Evolutionary conservation across 2,888 invertebrate genomes (phyloP).

Genomic region (Dasysyrphus albostriatus): DNA sequence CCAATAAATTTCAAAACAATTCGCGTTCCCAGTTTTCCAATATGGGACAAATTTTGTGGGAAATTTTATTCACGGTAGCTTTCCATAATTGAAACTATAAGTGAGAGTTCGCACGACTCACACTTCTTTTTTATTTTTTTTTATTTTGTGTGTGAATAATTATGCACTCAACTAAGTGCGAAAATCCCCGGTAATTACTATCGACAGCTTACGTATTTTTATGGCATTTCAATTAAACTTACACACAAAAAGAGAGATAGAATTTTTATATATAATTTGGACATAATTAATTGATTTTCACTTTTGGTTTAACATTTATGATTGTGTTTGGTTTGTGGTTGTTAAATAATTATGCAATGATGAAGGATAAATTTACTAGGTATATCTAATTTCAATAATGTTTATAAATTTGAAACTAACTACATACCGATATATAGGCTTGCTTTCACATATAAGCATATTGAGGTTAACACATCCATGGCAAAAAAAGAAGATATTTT

Average conservation of each 20-base stretch:
- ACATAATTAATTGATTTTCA: neutral
- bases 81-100: too few species aligned
- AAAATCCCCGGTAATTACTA: neutral
- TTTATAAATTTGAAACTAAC: neutral
- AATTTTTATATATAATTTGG: neutral
- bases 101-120: neutral
- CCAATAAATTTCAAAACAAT: too few species aligned
- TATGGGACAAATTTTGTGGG: too few species aligned
- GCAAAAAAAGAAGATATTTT: too few species aligned
- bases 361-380: neutral
- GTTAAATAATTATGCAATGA: neutral
- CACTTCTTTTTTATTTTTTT: neutral
- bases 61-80: too few species aligned
- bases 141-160: neutral
- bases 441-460: too few species aligned
- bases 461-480: too few species aligned
- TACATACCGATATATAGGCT: too few species aligned
- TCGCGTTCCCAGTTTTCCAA: too few species aligned
- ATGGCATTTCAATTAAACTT: neutral
- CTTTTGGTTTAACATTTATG: neutral
- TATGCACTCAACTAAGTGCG: neutral
- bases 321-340: slow-evolving; percentile 2
- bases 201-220: neutral
- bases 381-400: neutral
- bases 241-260: neutral